Conservation (phyloP, 2,113 vertebrate genomes). For the Phodopus roborovskii region DNA sequence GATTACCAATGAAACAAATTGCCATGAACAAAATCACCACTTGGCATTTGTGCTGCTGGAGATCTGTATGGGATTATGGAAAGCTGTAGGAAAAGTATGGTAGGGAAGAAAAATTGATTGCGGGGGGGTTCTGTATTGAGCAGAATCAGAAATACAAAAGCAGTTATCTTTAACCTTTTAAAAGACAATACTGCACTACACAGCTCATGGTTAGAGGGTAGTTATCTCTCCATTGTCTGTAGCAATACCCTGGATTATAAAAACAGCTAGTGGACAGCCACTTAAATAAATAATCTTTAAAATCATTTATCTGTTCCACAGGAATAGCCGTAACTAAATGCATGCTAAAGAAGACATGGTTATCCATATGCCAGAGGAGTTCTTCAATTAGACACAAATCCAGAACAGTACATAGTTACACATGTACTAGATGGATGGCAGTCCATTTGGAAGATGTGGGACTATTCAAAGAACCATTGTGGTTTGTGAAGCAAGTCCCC, state of each 20-base stretch:
- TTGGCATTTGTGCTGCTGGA: conserved; percentile 17
- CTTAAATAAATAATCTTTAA: conserved; percentile 58
- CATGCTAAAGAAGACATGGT: conserved; percentile 28
- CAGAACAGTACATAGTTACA: not conserved
- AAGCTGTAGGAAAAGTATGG: not conserved
- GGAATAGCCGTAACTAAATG: conserved; percentile 52
- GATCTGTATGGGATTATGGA: not conserved
- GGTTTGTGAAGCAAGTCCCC: not conserved
- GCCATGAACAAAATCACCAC: not conserved
- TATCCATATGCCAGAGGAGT: conserved; percentile 1
- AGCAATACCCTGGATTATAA: conserved; percentile 12
- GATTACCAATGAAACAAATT: conserved; percentile 18
- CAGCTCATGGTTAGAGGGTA: not conserved
- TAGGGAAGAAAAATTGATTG: not conserved
- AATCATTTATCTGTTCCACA: conserved; percentile 28
- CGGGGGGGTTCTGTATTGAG: conserved; percentile 43
- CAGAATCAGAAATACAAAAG: conserved; percentile 45
- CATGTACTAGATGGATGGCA: conserved; percentile 21
- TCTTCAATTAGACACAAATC: conserved; percentile 14
- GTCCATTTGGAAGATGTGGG: not conserved
- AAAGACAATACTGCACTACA: not conserved
- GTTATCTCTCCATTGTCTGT: conserved; percentile 11
- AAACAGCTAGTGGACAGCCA: conserved; percentile 36
- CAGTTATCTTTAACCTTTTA: conserved; percentile 57
- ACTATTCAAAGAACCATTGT: not conserved